Evolutionary conservation across 1,140 invertebrate species (phyloP).

Genomic region (Chrysomallon squamiferum): DNA sequence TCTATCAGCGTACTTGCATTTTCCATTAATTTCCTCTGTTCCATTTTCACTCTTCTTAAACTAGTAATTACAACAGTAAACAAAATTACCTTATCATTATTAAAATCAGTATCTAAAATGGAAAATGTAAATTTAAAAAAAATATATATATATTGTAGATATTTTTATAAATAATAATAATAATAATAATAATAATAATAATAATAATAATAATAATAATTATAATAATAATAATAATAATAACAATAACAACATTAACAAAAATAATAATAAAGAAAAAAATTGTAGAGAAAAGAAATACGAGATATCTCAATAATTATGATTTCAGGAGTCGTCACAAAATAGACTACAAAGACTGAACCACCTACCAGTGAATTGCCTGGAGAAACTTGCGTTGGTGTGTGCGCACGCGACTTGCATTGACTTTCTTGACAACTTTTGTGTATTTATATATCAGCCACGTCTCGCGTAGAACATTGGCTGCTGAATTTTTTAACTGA

Average conservation of each 20-base stretch:
- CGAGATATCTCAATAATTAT: too few relatives aligned
- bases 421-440: slow-evolving; percentile 95
- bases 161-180: too few relatives aligned
- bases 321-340: neutral
- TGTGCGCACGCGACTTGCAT: slow-evolving; percentile 91
- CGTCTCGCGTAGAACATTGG: slow-evolving; percentile 98
- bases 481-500: slow-evolving; percentile 97
- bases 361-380: slow-evolving; percentile 94
- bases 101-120: too few relatives aligned
- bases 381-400: slow-evolving; percentile 99
- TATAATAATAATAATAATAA: too few relatives aligned
- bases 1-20: slow-evolving; percentile 99
- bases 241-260: too few relatives aligned
- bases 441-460: slow-evolving; percentile 99
- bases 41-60: slow-evolving; percentile 98
- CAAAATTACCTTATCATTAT: neutral
- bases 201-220: too few relatives aligned
- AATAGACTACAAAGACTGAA: neutral
- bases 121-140: too few relatives aligned
- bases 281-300: too few relatives aligned
- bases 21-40: slow-evolving; percentile 99
- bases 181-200: too few relatives aligned
- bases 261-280: too few relatives aligned
- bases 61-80: slow-evolving; percentile 68
- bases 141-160: too few relatives aligned